Evolutionary conservation across 2,888 invertebrate genomes (phyloP).

Genomic region (Eristalis arbustorum): DNA sequence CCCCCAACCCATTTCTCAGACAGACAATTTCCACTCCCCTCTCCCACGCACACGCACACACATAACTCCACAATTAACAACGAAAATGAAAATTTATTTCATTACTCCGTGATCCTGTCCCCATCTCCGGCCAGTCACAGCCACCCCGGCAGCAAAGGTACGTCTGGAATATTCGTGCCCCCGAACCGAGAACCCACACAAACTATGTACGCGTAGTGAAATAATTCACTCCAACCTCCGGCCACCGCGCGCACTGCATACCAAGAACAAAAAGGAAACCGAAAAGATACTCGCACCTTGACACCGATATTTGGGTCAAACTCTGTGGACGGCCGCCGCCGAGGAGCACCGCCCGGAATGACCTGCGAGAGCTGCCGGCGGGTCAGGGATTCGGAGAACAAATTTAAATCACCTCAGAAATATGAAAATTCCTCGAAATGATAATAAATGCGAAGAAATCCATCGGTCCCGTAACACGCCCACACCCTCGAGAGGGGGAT

Average conservation of each 20-base stretch:
- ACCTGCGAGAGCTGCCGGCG: not conserved
- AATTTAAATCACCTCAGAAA: not conserved
- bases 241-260: not conserved
- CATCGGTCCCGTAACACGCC: not conserved
- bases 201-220: slow-evolving; percentile 11
- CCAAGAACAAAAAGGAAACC: not conserved
- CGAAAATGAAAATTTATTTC: slow-evolving; percentile 62
- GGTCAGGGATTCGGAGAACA: not conserved
- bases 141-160: not conserved
- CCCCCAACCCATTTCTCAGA: not conserved
- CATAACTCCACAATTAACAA: slow-evolving; percentile 41
- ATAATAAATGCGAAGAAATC: not conserved
- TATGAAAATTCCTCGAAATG: not conserved
- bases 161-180: slow-evolving; percentile 31
- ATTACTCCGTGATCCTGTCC: slow-evolving; percentile 40
- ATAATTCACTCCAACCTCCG: not conserved
- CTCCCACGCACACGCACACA: not conserved
- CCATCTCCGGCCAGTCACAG: not conserved
- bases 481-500: not conserved
- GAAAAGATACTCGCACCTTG: slow-evolving; percentile 20
- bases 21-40: not conserved
- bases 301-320: slow-evolving; percentile 41
- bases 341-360: not conserved
- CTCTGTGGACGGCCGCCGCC: not conserved
- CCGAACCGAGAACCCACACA: slow-evolving; percentile 12